Evolutionary conservation across 1,140 invertebrate genomes (phyloP).

Genomic region (Littorina saxatilis): DNA sequence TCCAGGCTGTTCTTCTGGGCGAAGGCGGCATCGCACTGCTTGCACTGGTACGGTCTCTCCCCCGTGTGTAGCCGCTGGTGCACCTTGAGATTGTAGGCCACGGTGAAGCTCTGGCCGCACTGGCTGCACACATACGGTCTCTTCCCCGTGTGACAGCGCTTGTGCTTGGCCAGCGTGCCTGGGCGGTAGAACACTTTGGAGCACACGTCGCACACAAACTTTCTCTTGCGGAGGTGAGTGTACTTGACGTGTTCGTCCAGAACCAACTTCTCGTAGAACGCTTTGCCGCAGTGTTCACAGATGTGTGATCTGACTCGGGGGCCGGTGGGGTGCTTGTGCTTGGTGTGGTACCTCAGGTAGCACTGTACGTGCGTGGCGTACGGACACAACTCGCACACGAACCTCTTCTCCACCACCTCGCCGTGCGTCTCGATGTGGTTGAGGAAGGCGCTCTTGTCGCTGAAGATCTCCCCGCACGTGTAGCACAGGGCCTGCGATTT

Average conservation of each 20-base stretch:
- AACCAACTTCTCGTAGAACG: background rate
- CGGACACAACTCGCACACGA: background rate
- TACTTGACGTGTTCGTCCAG: slow-evolving; percentile 10
- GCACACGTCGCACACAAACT: slow-evolving; percentile 18
- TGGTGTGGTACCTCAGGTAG: background rate
- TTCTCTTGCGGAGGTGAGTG: slow-evolving; percentile 20
- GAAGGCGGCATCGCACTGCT: slow-evolving; percentile 27
- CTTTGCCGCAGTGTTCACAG: slow-evolving; percentile 23
- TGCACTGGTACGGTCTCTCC: slow-evolving; percentile 78
- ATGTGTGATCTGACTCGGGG: background rate
- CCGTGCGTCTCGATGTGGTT: background rate
- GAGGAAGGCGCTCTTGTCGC: background rate
- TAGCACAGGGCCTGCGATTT: background rate
- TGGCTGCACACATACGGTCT: slow-evolving; percentile 44
- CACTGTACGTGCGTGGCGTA: background rate
- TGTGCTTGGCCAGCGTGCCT: slow-evolving; percentile 28
- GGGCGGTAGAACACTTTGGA: slow-evolving; percentile 25
- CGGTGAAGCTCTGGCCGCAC: slow-evolving; percentile 47
- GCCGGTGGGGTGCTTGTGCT: background rate
- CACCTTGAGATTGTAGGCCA: slow-evolving; percentile 30
- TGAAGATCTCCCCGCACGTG: background rate
- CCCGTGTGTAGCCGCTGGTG: slow-evolving; percentile 81
- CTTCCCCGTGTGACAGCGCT: slow-evolving; percentile 38
- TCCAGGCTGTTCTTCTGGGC: slow-evolving; percentile 28
- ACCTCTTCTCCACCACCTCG: background rate